Percentiles rank a stretch among this genome's conserved stretches.
Evolutionary conservation across 2,113 vertebrate species (phyloP).

Genomic region (Hemichromis elongatus): DNA sequence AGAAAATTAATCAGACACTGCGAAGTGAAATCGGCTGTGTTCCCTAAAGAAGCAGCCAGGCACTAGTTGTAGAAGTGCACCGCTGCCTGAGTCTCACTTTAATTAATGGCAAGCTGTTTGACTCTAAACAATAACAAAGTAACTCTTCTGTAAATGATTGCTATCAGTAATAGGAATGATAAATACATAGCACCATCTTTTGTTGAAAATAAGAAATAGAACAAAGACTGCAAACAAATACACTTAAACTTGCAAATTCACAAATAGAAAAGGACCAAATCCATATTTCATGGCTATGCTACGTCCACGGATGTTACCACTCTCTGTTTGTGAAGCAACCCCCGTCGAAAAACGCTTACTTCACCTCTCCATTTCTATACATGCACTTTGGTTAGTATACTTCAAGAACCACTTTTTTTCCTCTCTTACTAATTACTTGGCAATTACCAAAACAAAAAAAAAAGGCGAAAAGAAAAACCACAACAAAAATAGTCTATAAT

Average conservation of each 20-base stretch:
- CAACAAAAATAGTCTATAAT: slow-evolving; percentile 60
- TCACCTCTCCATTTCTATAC: slow-evolving; percentile 57
- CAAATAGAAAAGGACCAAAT: slow-evolving; percentile 60
- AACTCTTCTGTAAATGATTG: slow-evolving; percentile 54
- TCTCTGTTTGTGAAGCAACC: slow-evolving; percentile 54
- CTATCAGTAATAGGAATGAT: slow-evolving; percentile 79
- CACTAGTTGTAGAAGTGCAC: slow-evolving; percentile 29
- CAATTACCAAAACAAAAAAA: slow-evolving; percentile 52
- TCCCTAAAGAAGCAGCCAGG: slow-evolving; percentile 61
- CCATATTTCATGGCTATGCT: slow-evolving; percentile 38
- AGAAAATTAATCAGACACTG: slow-evolving; percentile 2
- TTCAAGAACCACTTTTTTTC: slow-evolving; percentile 38
- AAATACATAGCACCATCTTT: slow-evolving; percentile 81
- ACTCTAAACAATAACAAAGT: slow-evolving; percentile 18
- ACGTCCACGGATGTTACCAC: slow-evolving; percentile 49
- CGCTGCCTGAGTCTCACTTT: slow-evolving; percentile 36
- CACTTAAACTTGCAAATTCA: slow-evolving; percentile 56
- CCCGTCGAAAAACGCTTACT: slow-evolving; percentile 4
- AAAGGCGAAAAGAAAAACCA: slow-evolving; percentile 24
- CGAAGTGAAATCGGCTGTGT: slow-evolving; percentile 38
- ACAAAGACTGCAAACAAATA: slow-evolving; percentile 50
- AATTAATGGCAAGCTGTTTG: slow-evolving; percentile 36
- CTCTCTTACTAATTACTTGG: slow-evolving; percentile 52
- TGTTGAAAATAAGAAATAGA: slow-evolving; percentile 69
- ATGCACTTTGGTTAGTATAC: slow-evolving; percentile 76